Evolutionary conservation across 2,888 invertebrate genomes (phyloP), one percentile per base, ranked within the genome.

Genomic region (Mellilla xanthometata): DNA sequence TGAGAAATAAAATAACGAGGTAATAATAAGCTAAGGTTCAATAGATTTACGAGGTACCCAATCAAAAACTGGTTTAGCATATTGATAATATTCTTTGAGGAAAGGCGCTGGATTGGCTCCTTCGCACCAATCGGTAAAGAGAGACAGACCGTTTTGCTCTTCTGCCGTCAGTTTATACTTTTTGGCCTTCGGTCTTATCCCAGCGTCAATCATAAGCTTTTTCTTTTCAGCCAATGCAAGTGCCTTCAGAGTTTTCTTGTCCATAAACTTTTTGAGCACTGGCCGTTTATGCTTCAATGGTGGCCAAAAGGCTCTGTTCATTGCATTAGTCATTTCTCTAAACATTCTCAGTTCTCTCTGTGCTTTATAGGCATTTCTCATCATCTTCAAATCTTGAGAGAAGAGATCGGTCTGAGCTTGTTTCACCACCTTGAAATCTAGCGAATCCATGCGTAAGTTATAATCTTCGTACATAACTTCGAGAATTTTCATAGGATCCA

Each of bases 51-150:
- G 63, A 12, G 73, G 58, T 2, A 57, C 24, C 68, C 60, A 71
- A 24, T 76, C 72, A 55, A 85, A 82, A 26, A 76, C 60, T 39
- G 87, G 82, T 59, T 76, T 79, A 8, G 74, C 72, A 59, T 65
- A 81, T 42, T 60, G 59, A 54, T 84, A 71, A 62, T 88, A 85
- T 36, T 81, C 76, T 40, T 65, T 60, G 46, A 89, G 64, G 57
- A 64, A 87, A 2, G 79, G 76, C 7, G 66, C 66, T 24, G 88
- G 88, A 58, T 88, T 69, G 54, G 66, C 68, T 24, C 83, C 86
- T 24, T 86, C 83, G 52, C 89, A 87, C 88, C 88, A 89, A 12
- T 89, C 77, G 2, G 89, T 87, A 58, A 89, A 89, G 10, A 81
- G 38, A 35, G 75, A 10, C 35, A 89, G 63, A 9, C 77, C 82